phyloP scores from a whole-genome alignment of 2,888 invertebrate species.

The Cancer borealis region DNA sequence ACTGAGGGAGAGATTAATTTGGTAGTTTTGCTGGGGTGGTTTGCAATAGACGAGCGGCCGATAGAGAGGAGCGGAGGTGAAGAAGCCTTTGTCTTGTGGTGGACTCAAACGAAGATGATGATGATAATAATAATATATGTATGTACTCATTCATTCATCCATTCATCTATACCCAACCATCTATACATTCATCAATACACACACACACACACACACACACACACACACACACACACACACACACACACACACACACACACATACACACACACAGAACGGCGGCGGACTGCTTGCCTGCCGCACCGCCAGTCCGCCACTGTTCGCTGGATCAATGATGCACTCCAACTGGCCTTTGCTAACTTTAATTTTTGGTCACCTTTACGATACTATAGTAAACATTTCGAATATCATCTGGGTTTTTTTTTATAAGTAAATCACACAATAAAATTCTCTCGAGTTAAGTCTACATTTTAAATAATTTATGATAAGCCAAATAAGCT shows the following conservation, averaged over 20 bases:
- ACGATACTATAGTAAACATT: neutral
- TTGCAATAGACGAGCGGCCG: too few species aligned
- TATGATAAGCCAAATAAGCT: neutral
- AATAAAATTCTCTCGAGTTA: neutral
- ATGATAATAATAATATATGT: neutral
- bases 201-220: constrained; percentile 58
- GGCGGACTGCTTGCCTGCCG: neutral
- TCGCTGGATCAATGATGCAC: too few species aligned
- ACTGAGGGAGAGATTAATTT: too few species aligned
- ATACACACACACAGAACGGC: constrained; percentile 50
- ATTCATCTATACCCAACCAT: neutral
- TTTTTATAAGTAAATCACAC: neutral
- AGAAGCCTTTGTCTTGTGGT: too few species aligned
- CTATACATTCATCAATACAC: neutral
- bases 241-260: constrained; percentile 46
- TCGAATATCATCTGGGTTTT: neutral
- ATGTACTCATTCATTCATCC: neutral
- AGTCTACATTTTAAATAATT: neutral
- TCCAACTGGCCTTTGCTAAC: neutral
- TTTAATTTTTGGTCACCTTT: neutral
- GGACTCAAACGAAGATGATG: too few species aligned
- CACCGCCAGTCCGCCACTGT: too few species aligned
- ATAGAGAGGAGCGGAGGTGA: too few species aligned
- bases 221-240: constrained; percentile 60
- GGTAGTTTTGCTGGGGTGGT: too few species aligned